Conservation (phyloP, 92 coral and sea anemone species). For the Ricordea florida region DNA sequence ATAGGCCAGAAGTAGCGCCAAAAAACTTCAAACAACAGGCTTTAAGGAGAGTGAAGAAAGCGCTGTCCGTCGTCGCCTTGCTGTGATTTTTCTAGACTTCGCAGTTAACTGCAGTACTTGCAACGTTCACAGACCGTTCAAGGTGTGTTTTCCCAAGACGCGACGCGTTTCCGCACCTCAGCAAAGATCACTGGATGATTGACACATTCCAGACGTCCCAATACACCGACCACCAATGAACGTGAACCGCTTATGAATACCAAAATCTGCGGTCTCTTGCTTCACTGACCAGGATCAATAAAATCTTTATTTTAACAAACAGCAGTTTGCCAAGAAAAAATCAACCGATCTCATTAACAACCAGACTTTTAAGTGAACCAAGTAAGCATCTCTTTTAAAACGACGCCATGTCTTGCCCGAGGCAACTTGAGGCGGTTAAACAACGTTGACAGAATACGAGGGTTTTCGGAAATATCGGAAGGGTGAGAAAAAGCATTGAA, state of each 20-base stretch:
- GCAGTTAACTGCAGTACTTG: too few relatives aligned
- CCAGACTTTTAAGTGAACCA: not conserved
- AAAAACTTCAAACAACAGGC: not conserved
- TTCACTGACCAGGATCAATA: not conserved
- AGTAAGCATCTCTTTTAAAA: not conserved
- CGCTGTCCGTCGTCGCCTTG: not conserved
- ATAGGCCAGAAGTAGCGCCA: not conserved
- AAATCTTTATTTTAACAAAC: not conserved
- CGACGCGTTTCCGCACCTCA: constrained; percentile 69
- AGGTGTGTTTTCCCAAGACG: constrained; percentile 65
- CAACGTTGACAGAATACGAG: not conserved
- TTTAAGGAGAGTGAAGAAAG: not conserved
- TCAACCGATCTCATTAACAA: not conserved
- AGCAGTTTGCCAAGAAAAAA: not conserved
- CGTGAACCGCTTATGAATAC: not conserved
- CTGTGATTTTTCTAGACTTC: not conserved
- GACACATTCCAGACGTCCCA: constrained; percentile 79
- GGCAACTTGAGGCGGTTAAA: not conserved
- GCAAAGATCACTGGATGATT: constrained; percentile 53
- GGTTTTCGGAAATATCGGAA: not conserved
- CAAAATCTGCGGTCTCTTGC: constrained; percentile 17
- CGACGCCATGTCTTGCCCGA: not conserved
- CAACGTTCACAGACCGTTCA: not conserved
- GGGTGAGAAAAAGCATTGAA: constrained; percentile 4
- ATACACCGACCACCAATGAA: constrained; percentile 69